Base-by-base conservation (phyloP, 2,113 vertebrate genomes). In the Phylloscopus whistleri region DNA sequence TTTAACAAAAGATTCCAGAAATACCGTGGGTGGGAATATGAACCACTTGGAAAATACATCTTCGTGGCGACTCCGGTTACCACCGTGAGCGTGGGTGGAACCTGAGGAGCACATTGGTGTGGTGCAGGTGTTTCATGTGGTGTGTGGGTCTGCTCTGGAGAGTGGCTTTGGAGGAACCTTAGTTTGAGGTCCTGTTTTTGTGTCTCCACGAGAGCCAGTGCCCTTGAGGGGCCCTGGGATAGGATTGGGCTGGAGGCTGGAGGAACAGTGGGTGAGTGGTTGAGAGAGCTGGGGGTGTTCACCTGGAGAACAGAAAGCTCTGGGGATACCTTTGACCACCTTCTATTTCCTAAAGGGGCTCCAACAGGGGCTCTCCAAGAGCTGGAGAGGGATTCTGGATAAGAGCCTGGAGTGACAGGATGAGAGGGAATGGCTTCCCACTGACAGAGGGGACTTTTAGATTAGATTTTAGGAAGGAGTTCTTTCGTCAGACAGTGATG, bases 71-170 rank as follows among this genome's bases (percentile, higher is more conserved):
- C 30, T 81, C 27, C 13, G 3, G 20, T 80, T 60, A 13, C 16
- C 28, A 4, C 30, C 13, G 0, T 0, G 37, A 17, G 16, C 0
- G 0, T 13, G 22, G 20, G 58, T n/a, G 55, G 59, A 56, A 51
- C 51, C 53, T 55, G 79, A 31, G 43, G 70, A 51, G n/a, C 13
- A 0, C 3, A 4, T 6, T 30, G 55, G 10, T 60, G 81, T 24
- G 43, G 4, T 37, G 48, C 26, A 17, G 72, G n/a, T 35, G 24
- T n/a, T 86, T 14, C 43, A 4, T 0, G 0, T 23, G 67, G 10
- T 21, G 55, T 31, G 37, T 37, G 63, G 10, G n/a, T 82, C 28
- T 44, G 23, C 69, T 84, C 51, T 70, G 73, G 51, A 41, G 35
- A 27, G 62, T 22, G 63, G 9, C 63, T 86, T 51, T 26, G 15